Conservation (phyloP, 2,888 invertebrate species). For the Drosophila falleni region DNA sequence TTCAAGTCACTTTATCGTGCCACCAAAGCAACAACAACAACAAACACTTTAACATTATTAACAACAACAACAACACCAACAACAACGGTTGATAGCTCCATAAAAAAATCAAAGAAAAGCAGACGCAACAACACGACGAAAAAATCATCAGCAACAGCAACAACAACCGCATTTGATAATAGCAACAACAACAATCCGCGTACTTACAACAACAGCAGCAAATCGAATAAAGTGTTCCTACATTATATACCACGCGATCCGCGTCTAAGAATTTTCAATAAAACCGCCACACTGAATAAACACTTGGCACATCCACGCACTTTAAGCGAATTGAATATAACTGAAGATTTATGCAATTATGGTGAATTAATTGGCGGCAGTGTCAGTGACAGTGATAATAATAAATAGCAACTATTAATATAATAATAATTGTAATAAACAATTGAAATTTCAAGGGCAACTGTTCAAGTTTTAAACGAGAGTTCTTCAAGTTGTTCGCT, state of each 20-base stretch:
- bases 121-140: slow-evolving; percentile 45
- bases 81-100: slow-evolving; percentile 44
- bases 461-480: slow-evolving; percentile 32
- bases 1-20: slow-evolving; percentile 78
- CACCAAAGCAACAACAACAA: slow-evolving; percentile 60
- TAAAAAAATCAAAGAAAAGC: slow-evolving; percentile 30
- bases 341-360: slow-evolving; percentile 84
- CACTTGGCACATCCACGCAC: slow-evolving; percentile 68
- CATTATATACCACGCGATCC: slow-evolving; percentile 85
- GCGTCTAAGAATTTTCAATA: slow-evolving; percentile 82
- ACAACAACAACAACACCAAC: slow-evolving; percentile 34
- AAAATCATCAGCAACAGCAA: slow-evolving; percentile 15
- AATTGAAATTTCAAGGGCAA: slow-evolving; percentile 38
- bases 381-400: slow-evolving; percentile 4
- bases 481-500: slow-evolving; percentile 11
- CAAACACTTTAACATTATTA: slow-evolving; percentile 17
- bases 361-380: slow-evolving; percentile 84
- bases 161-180: slow-evolving; percentile 50
- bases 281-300: slow-evolving; percentile 77
- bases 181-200: slow-evolving; percentile 79
- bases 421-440: slow-evolving; percentile 22
- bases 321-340: slow-evolving; percentile 80
- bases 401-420: slow-evolving; percentile 9
- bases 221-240: slow-evolving; percentile 85
- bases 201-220: slow-evolving; percentile 83